Percentiles rank a stretch among this genome's conserved stretches.
These are phyloP conservation scores for Aythya baeri DNA, from an alignment of 2,113 vertebrate species.

Conservation along the genomic window DNA sequence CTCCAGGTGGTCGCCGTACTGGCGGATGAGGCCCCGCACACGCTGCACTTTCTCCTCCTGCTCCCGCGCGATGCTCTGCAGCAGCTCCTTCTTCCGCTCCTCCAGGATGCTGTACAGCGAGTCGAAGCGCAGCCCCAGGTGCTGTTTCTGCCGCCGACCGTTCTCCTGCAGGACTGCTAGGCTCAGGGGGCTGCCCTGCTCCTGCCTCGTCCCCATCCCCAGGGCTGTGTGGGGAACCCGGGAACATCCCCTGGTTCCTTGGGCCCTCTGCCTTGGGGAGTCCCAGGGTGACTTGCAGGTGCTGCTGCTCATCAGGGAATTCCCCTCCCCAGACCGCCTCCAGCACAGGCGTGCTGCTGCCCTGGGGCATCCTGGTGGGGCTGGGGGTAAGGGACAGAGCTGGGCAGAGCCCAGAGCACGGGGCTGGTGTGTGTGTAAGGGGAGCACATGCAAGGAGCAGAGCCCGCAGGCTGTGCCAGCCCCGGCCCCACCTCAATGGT, in stretches of 20 bases:
- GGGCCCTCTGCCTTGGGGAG: background rate
- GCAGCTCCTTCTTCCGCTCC: constrained; percentile 87
- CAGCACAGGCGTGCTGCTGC: background rate
- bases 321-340: background rate
- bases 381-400: no score
- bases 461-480: background rate
- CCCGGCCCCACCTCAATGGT: constrained; percentile 77
- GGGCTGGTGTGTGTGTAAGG: no score
- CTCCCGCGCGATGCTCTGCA: constrained; percentile 79
- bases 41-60: constrained; percentile 86
- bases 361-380: background rate
- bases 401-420: no score
- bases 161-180: constrained; percentile 77
- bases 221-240: no score
- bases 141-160: constrained; percentile 81
- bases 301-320: background rate
- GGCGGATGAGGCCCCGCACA: constrained; percentile 82
- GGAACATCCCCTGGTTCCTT: background rate
- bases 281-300: background rate
- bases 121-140: constrained; percentile 82
- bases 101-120: constrained; percentile 83
- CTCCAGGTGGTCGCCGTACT: constrained; percentile 87
- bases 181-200: background rate
- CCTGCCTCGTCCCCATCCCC: rapidly evolving
- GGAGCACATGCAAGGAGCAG: no score